Conservation (phyloP, 2,113 vertebrate species). For the Eudyptes chrysolophus region DNA sequence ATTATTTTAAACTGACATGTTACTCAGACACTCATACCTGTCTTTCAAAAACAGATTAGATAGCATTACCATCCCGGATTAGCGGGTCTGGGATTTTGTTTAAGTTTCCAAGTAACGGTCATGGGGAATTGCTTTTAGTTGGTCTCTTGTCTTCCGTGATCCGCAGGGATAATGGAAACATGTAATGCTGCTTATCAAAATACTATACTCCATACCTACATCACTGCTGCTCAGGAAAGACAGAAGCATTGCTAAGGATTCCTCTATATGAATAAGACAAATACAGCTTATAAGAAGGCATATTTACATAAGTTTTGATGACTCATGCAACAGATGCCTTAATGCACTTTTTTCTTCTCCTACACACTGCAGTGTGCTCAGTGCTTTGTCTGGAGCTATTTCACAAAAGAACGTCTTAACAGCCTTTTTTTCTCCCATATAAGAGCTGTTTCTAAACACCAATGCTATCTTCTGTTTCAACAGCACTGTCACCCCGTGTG, state of each 20-base stretch:
- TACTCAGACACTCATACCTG: neutral
- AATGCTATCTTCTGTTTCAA: neutral
- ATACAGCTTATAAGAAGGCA: neutral
- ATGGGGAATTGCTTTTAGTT: neutral
- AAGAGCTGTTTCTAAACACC: constrained; percentile 17
- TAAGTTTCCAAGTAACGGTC: neutral
- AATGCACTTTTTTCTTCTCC: neutral
- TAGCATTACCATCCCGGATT: neutral
- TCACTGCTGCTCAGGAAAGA: neutral
- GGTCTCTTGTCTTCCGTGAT: neutral
- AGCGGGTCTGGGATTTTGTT: neutral
- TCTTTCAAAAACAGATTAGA: neutral
- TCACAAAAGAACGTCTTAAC: neutral
- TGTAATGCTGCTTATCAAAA: neutral
- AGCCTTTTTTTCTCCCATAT: neutral
- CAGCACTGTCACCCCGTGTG: neutral
- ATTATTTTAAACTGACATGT: neutral
- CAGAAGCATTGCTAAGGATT: neutral
- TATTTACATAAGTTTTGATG: constrained; percentile 23
- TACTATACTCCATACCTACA: neutral
- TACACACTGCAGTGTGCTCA: neutral
- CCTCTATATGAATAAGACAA: neutral
- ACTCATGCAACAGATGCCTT: neutral
- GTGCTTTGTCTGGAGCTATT: neutral
- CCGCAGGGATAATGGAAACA: neutral